phyloP scores from a whole-genome alignment of 2,888 invertebrate genomes.

The Agrochola lota region DNA sequence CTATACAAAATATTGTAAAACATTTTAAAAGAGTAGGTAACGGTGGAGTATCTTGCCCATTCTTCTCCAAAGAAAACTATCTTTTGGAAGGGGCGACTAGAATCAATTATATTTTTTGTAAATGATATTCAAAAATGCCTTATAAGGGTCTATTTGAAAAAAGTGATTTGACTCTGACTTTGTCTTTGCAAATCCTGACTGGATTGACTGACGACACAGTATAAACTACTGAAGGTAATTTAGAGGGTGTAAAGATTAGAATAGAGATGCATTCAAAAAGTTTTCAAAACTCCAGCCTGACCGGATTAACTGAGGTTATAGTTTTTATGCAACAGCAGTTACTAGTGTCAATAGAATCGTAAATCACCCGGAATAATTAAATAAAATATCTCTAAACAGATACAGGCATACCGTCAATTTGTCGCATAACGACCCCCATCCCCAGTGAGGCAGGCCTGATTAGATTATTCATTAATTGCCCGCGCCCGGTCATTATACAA shows the following conservation, averaged over 20 bases:
- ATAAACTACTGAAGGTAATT: too few species aligned
- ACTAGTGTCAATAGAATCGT: background rate
- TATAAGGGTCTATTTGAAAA: too few species aligned
- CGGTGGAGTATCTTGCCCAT: too few species aligned
- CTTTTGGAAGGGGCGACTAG: too few species aligned
- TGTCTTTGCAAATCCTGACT: background rate
- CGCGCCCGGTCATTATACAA: conserved; percentile 48
- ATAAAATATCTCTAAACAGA: conserved; percentile 3
- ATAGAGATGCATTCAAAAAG: background rate
- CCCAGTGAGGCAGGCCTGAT: conserved; percentile 33
- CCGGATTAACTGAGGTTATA: background rate
- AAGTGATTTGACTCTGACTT: too few species aligned
- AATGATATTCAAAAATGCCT: too few species aligned
- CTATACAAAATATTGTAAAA: too few species aligned
- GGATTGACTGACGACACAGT: background rate
- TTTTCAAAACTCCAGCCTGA: background rate
- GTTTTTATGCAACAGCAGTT: background rate
- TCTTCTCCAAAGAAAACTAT: too few species aligned
- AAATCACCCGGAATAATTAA: conserved; percentile 3
- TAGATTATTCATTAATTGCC: conserved; percentile 57
- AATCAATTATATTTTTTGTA: too few species aligned
- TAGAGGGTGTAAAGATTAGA: background rate
- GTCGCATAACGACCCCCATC: conserved; percentile 28
- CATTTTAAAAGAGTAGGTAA: too few species aligned
- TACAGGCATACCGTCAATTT: conserved; percentile 9